These are phyloP conservation scores for Latrodectus geometricus DNA, from an alignment of 1,140 invertebrate species.

Conservation along the genomic window DNA sequence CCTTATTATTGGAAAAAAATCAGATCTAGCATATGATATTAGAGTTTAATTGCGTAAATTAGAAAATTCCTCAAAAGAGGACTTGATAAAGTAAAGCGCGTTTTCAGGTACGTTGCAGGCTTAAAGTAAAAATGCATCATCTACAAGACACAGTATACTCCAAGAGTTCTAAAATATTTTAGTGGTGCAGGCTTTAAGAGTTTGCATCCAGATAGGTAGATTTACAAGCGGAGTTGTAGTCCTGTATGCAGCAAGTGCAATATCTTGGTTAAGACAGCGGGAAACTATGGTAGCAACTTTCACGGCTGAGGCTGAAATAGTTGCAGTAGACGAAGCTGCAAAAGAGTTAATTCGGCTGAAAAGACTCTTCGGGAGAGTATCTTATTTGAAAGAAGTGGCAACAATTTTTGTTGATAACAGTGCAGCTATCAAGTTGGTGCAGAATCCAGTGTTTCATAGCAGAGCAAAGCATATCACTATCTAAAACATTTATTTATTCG, in stretches of 20 bases:
- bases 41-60: slow-evolving; percentile 47
- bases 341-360: slow-evolving; percentile 42
- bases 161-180: slow-evolving; percentile 54
- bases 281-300: slow-evolving; percentile 41
- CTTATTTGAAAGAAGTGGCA: background rate
- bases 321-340: slow-evolving; percentile 1
- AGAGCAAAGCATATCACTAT: too few relatives aligned
- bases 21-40: slow-evolving; percentile 71
- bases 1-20: slow-evolving; percentile 68
- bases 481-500: too few relatives aligned
- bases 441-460: slow-evolving; percentile 69
- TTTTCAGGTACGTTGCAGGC: slow-evolving; percentile 70
- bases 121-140: slow-evolving; percentile 62
- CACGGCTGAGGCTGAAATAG: slow-evolving; percentile 49
- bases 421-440: slow-evolving; percentile 65
- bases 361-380: slow-evolving; percentile 6
- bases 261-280: too few relatives aligned
- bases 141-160: slow-evolving; percentile 6
- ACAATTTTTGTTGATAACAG: slow-evolving; percentile 65
- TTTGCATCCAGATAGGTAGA: slow-evolving; percentile 62
- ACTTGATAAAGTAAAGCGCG: slow-evolving; percentile 70
- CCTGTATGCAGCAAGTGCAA: background rate
- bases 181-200: slow-evolving; percentile 70
- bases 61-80: slow-evolving; percentile 17
- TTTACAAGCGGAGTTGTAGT: slow-evolving; percentile 36